These are phyloP conservation scores for Scaptomyza caliginosa DNA, from an alignment of 2,888 invertebrate genomes.

Conservation along the genomic window DNA sequence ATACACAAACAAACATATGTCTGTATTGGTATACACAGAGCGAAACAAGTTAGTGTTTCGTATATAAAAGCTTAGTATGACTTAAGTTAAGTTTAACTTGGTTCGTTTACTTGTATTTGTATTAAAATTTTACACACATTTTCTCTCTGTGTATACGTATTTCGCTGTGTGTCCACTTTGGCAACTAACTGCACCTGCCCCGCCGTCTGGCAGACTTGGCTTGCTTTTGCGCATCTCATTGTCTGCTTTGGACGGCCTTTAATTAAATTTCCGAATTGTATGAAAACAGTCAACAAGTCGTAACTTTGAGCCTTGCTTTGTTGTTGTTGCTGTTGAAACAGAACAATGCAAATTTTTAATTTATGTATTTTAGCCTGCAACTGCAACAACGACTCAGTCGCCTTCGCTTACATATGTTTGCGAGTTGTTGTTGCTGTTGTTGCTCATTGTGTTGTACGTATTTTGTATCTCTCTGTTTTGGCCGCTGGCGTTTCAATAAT, in stretches of 20 bases:
- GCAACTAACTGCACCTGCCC: conserved; percentile 61
- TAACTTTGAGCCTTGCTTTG: conserved; percentile 64
- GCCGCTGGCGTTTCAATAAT: conserved; percentile 81
- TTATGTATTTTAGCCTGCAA: conserved; percentile 77
- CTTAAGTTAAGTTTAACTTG: neutral
- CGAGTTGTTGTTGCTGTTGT: conserved; percentile 46
- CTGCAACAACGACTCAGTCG: conserved; percentile 41
- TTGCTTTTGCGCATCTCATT: conserved; percentile 63
- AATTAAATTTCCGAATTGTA: conserved; percentile 79
- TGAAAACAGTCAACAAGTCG: conserved; percentile 79
- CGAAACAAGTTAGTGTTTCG: neutral
- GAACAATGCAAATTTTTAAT: conserved; percentile 81
- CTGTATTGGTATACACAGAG: neutral
- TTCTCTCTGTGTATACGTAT: neutral
- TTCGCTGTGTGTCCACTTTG: conserved; percentile 14
- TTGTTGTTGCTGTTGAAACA: conserved; percentile 60
- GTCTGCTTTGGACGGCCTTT: conserved; percentile 73
- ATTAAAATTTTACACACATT: neutral
- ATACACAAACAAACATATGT: conserved; percentile 29
- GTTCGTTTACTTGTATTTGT: neutral
- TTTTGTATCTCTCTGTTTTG: conserved; percentile 20
- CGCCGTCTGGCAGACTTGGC: conserved; percentile 5
- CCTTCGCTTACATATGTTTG: conserved; percentile 67
- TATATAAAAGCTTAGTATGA: neutral
- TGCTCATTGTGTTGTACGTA: conserved; percentile 42